These are phyloP conservation scores for Magallana angulata DNA, from an alignment of 1,140 invertebrate genomes.

Conservation along the genomic window DNA sequence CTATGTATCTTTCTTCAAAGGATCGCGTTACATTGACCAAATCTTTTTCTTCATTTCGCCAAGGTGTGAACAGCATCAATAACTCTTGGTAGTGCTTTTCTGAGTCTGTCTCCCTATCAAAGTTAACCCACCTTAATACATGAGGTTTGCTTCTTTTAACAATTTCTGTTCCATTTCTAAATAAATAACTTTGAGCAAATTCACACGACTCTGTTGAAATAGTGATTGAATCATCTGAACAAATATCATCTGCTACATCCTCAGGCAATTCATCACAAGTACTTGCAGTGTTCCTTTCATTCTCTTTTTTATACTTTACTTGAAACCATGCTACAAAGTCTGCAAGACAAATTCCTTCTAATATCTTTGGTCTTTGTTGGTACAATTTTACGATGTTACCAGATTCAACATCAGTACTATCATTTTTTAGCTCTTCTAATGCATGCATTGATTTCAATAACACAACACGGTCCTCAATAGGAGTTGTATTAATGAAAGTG, in stretches of 20 bases:
- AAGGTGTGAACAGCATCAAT: conserved; percentile 54
- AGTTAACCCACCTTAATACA: conserved; percentile 51
- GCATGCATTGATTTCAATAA: conserved; percentile 50
- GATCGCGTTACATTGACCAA: conserved; percentile 8
- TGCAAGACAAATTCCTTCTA: conserved; percentile 50
- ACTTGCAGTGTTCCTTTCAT: background rate
- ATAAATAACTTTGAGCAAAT: conserved; percentile 17
- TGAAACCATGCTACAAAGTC: conserved; percentile 54
- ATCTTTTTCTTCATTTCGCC: conserved; percentile 55
- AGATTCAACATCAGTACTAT: conserved; percentile 53
- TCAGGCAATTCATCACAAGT: background rate
- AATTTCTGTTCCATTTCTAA: conserved; percentile 57
- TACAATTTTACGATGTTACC: conserved; percentile 34
- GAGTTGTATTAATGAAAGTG: conserved; percentile 59
- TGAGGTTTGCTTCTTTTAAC: conserved; percentile 43
- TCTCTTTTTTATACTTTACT: conserved; percentile 46
- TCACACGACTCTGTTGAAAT: background rate
- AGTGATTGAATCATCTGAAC: background rate
- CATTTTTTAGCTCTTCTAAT: conserved; percentile 40
- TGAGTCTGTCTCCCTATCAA: conserved; percentile 43
- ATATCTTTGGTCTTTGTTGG: conserved; percentile 38
- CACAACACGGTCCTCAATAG: conserved; percentile 44
- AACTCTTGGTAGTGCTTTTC: conserved; percentile 58
- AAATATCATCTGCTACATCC: background rate
- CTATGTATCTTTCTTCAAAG: conserved; percentile 26